A percentile compares a stretch with the other conserved stretches of the same genome.
phyloP scores from a whole-genome alignment of 2,888 invertebrate genomes.

The Drymonia ruficornis region DNA sequence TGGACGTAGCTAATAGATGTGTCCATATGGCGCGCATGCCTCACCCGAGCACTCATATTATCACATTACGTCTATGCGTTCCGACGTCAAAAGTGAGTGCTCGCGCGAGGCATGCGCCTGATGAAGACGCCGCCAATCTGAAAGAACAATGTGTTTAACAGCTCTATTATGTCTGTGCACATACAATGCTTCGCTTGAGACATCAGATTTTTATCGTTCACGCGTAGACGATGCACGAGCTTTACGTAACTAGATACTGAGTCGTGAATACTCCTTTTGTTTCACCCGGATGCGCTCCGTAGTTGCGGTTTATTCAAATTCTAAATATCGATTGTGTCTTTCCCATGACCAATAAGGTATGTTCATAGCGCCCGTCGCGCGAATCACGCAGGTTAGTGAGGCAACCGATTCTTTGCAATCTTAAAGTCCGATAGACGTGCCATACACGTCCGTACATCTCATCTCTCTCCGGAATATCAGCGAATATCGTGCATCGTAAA shows the following conservation, averaged over 20 bases:
- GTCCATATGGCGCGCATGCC: no score
- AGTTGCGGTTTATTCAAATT: constrained; percentile 37
- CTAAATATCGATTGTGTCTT: constrained; percentile 39
- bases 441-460: constrained; percentile 20
- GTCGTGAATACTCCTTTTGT: constrained; percentile 26
- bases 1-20: no score
- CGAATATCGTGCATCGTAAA: constrained; percentile 22
- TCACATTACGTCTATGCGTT: no score
- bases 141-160: constrained; percentile 21
- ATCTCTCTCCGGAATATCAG: constrained; percentile 18
- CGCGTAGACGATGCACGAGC: constrained; percentile 45
- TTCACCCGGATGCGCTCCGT: constrained; percentile 39
- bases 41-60: no score
- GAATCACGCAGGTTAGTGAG: constrained; percentile 43
- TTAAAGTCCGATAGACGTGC: constrained; percentile 27
- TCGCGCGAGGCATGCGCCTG: no score
- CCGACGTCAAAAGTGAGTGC: no score
- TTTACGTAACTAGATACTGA: constrained; percentile 23
- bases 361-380: constrained; percentile 38
- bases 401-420: constrained; percentile 42
- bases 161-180: constrained; percentile 17
- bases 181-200: constrained; percentile 32
- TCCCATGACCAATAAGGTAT: constrained; percentile 59
- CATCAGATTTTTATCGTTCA: constrained; percentile 50
- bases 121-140: no score